Conservation (phyloP, 2,888 invertebrate genomes). For the Craniophora ligustri region DNA sequence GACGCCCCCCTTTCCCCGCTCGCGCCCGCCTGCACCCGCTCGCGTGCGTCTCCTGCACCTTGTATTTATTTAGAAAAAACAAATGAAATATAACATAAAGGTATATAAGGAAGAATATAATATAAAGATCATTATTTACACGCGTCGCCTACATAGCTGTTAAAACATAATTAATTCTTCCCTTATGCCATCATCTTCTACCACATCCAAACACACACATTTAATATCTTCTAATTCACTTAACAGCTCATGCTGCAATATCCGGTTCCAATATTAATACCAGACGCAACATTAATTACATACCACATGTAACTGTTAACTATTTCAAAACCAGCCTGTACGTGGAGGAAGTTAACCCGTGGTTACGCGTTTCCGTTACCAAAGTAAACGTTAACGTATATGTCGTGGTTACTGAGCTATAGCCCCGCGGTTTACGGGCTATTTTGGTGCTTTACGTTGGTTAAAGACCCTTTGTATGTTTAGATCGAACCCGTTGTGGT, state of each 20-base stretch:
- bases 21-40: no score
- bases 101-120: no score
- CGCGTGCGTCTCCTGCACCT: no score
- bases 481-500: constrained; percentile 1
- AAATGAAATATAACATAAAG: no score
- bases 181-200: neutral
- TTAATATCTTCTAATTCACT: neutral
- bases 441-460: neutral
- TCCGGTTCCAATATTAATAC: constrained; percentile 3
- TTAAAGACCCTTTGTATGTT: constrained; percentile 2
- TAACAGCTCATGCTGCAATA: constrained; percentile 10
- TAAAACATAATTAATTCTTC: neutral
- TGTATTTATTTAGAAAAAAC: no score
- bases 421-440: neutral
- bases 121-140: no score
- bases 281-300: constrained; percentile 15
- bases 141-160: no score
- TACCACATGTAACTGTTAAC: constrained; percentile 24
- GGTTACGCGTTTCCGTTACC: constrained; percentile 40
- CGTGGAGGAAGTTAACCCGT: constrained; percentile 26
- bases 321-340: constrained; percentile 22
- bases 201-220: neutral
- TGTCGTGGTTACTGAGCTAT: constrained; percentile 4
- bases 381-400: constrained; percentile 20
- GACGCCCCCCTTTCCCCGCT: no score